Evolutionary conservation across 2,888 invertebrate genomes (phyloP).

Genomic region (Pemphredon lugubris): DNA sequence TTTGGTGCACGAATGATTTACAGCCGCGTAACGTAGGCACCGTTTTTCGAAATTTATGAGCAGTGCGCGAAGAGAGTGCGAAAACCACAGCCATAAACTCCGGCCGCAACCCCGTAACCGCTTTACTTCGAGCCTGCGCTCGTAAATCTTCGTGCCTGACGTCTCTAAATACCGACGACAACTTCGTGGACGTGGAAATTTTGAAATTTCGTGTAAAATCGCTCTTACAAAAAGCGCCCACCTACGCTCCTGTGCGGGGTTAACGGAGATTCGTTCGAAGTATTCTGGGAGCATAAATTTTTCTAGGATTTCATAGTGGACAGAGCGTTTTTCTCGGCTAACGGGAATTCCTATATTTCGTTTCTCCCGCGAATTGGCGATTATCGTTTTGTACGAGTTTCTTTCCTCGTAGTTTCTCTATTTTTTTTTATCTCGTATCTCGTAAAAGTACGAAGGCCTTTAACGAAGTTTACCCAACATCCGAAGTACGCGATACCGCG

Average conservation of each 20-base stretch:
- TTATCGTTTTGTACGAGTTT: no score
- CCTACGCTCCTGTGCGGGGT: background rate
- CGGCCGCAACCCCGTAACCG: slow-evolving; percentile 50
- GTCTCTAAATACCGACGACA: background rate
- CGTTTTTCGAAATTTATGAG: slow-evolving; percentile 64
- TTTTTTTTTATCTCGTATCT: background rate
- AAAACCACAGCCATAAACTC: slow-evolving; percentile 66
- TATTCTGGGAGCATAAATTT: no score
- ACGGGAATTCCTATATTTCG: no score
- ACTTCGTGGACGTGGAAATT: slow-evolving; percentile 9
- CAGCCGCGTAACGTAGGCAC: slow-evolving; percentile 31
- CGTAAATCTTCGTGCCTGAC: slow-evolving; percentile 39
- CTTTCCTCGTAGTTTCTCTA: no score
- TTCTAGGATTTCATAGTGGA: no score
- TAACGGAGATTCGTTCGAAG: no score
- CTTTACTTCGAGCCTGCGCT: slow-evolving; percentile 15
- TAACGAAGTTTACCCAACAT: slow-evolving; percentile 30
- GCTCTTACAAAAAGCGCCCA: background rate
- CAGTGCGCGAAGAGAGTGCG: slow-evolving; percentile 58
- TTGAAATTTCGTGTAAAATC: slow-evolving; percentile 2
- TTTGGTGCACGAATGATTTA: slow-evolving; percentile 40
- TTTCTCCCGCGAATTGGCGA: no score
- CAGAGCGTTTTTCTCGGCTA: no score
- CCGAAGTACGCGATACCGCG: background rate
- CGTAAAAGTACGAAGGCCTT: background rate